Evolutionary conservation across 2,797 vertebrate genomes (phyloP).

Genomic region (Chrosomus eos): DNA sequence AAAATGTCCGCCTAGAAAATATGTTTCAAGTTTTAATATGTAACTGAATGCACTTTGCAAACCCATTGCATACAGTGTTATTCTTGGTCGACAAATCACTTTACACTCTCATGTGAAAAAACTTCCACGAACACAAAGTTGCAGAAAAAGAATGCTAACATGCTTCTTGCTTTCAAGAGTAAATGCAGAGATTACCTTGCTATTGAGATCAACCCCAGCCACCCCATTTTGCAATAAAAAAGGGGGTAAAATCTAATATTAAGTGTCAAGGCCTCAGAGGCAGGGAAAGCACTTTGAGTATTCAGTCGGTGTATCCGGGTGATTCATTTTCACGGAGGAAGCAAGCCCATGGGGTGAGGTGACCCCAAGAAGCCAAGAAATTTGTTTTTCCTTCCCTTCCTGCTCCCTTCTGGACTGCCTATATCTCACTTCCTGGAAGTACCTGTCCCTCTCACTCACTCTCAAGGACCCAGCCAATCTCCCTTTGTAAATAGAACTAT

Average conservation of each 20-base stretch:
- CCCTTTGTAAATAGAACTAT: conserved; percentile 99
- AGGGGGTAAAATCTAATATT: conserved; percentile 69
- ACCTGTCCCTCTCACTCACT: conserved; percentile 92
- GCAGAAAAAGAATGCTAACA: conserved; percentile 63
- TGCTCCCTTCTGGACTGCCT: conserved; percentile 82
- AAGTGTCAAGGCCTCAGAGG: conserved; percentile 72
- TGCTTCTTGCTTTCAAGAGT: conserved; percentile 65
- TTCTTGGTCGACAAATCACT: background rate
- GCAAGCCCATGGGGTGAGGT: conserved; percentile 82
- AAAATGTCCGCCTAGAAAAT: background rate
- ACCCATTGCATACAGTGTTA: background rate
- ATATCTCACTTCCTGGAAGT: conserved; percentile 96
- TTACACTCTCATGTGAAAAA: conserved; percentile 4
- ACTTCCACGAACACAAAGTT: conserved; percentile 56
- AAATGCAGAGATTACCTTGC: conserved; percentile 69
- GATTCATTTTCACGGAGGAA: conserved; percentile 81
- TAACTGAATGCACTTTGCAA: background rate
- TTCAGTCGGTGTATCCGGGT: conserved; percentile 81
- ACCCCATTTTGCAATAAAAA: conserved; percentile 64
- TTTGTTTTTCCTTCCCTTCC: conserved; percentile 76
- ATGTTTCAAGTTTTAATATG: background rate
- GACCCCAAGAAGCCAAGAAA: conserved; percentile 89
- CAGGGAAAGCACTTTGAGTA: conserved; percentile 69
- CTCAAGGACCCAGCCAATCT: conserved; percentile 98
- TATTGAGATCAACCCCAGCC: conserved; percentile 64